Evolutionary conservation across 2,888 invertebrate species (phyloP).

Genomic region (Alviniconcha strummeri): DNA sequence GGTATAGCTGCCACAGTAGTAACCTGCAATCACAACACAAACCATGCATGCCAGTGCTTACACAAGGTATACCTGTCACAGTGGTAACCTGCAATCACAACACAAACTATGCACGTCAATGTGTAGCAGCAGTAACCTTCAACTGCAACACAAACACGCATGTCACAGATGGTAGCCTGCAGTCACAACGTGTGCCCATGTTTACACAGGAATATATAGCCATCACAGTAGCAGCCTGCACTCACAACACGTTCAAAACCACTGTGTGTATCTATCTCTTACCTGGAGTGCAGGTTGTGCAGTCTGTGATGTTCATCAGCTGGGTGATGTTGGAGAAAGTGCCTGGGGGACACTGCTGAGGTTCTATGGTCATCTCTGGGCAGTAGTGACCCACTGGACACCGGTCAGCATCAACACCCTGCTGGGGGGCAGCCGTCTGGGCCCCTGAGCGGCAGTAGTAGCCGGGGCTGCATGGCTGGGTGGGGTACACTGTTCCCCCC

Average conservation of each 20-base stretch:
- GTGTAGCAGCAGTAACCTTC: slow-evolving; percentile 46
- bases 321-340: slow-evolving; percentile 66
- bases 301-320: slow-evolving; percentile 63
- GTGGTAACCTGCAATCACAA: background rate
- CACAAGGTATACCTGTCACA: background rate
- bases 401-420: slow-evolving; percentile 60
- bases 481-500: slow-evolving; percentile 61
- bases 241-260: too few relatives aligned
- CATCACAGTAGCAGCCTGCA: slow-evolving; percentile 60
- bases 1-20: slow-evolving; percentile 59
- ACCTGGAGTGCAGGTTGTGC: slow-evolving; percentile 63
- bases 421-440: slow-evolving; percentile 60
- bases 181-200: slow-evolving; percentile 56
- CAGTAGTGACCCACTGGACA: slow-evolving; percentile 71
- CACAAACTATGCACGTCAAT: background rate
- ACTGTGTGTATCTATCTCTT: background rate
- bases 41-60: too few relatives aligned
- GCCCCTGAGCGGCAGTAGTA: slow-evolving; percentile 65
- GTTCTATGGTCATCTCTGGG: slow-evolving; percentile 63
- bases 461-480: slow-evolving; percentile 59
- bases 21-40: slow-evolving; percentile 38
- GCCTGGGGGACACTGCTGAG: slow-evolving; percentile 60
- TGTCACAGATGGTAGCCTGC: slow-evolving; percentile 58
- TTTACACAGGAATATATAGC: slow-evolving; percentile 51
- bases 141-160: too few relatives aligned